phyloP scores from a whole-genome alignment of 2,797 vertebrate genomes.

The Ceryle rudis region DNA sequence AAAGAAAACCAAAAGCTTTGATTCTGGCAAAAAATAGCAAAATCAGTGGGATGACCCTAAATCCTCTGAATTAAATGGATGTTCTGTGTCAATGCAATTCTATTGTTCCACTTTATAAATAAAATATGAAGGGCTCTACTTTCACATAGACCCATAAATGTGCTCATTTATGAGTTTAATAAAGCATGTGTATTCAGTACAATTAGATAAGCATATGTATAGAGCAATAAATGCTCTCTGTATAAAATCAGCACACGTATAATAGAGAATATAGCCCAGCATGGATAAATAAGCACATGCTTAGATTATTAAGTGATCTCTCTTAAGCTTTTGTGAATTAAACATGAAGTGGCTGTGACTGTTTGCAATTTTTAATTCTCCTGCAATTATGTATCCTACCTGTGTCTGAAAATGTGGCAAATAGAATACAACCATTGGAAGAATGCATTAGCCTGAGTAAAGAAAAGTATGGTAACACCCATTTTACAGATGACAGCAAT shows the following conservation, averaged over 20 bases:
- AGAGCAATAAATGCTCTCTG: constrained; percentile 12
- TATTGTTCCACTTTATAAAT: constrained; percentile 65
- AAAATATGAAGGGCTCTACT: constrained; percentile 62
- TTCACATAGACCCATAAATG: constrained; percentile 23
- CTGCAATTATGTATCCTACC: not conserved
- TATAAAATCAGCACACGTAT: constrained; percentile 6
- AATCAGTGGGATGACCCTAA: constrained; percentile 46
- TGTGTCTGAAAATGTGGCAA: not conserved
- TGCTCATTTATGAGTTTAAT: constrained; percentile 59
- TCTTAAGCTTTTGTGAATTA: constrained; percentile 22
- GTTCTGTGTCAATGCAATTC: constrained; percentile 23
- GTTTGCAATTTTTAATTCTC: not conserved
- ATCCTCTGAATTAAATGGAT: constrained; percentile 62
- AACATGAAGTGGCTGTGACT: not conserved
- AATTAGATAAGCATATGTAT: constrained; percentile 46
- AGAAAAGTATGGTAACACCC: not conserved
- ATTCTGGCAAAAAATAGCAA: constrained; percentile 42
- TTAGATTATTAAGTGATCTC: constrained; percentile 33
- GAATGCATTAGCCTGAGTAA: not conserved
- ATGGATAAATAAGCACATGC: not conserved
- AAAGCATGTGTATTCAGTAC: constrained; percentile 41
- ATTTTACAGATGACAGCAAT: not conserved
- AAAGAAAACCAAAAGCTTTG: constrained; percentile 60
- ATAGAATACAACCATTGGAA: not conserved
- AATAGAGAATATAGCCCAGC: not conserved